Conservation (phyloP, 2,888 invertebrate species). For the Meghimatium bilineatum region DNA sequence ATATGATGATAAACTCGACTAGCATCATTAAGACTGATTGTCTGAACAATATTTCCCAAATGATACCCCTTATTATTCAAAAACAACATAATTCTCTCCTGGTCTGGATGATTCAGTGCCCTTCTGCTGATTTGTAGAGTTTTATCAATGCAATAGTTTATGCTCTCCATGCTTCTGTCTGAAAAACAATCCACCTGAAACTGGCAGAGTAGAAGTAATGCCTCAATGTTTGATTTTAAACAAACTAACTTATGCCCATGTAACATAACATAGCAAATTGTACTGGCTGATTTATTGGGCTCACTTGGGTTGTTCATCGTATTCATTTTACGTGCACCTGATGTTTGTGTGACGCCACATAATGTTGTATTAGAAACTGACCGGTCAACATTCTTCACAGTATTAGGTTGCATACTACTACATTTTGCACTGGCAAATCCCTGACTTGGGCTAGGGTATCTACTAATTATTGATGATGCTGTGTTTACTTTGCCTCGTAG, state of each 20-base stretch:
- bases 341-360: neutral
- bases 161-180: conserved; percentile 37
- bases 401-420: neutral
- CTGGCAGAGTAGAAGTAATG: conserved; percentile 33
- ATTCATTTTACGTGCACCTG: neutral
- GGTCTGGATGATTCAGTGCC: conserved; percentile 29
- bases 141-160: conserved; percentile 43
- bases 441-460: neutral
- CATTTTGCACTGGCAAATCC: neutral
- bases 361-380: neutral
- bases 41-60: conserved; percentile 22
- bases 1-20: conserved; percentile 43
- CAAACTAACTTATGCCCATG: conserved; percentile 47
- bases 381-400: neutral
- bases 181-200: conserved; percentile 45
- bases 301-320: neutral
- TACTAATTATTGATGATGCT: neutral
- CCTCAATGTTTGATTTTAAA: conserved; percentile 8
- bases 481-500: neutral
- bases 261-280: conserved; percentile 20
- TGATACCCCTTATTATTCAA: conserved; percentile 31
- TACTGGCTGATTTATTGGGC: neutral
- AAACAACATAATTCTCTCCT: conserved; percentile 25
- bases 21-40: conserved; percentile 43
- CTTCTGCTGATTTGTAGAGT: conserved; percentile 39